Base-by-base conservation (phyloP, 1,140 invertebrate species). In the Macrocentrus cingulum region DNA sequence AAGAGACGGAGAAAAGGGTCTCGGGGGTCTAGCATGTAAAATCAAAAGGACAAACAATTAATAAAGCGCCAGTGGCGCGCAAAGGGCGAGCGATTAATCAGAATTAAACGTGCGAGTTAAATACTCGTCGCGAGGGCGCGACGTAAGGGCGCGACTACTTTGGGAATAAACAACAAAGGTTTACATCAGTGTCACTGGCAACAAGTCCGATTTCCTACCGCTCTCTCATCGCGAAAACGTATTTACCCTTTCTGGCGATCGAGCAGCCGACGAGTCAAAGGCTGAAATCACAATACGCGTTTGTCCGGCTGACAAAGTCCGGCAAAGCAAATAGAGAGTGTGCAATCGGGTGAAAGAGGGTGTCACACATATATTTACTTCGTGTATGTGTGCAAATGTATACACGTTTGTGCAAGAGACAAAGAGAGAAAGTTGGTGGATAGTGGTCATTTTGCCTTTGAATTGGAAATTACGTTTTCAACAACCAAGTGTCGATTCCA, bases 141-240 rank as follows among this genome's bases (percentile, higher is more conserved):
- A 39, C 15, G 4, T 16, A 29, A 59, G 39, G 16, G 48, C 48
- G 56, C 56, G 62, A 60, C 59, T 60, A 9, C 32, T 42, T 34
- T 59, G 57, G 62, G 63, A 62, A 66, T 68, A 76, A 73, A 80
- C 77, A n/a, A n/a, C n/a, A 79, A 80, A 79, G 76, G 73, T 78
- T 75, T 75, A 76, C 76, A 73, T 80, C 76, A 80, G 75, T 80
- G 77, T 80, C 77, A 80, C 75, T 80, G 72, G 76, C 77, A 80
- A 78, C 76, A 76, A 78, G 77, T 78, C 76, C 71, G 75, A 79
- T 76, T 78, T 74, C 68, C 63, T 69, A 13, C 39, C 41, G 9
- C 25, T 32, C 41, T 45, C 20, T 59, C 60, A 34, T 46, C 62
- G 49, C 66, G 54, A 54, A 64, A 59, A 58, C 18, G 49, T 20